Base-by-base conservation (phyloP, 2,888 invertebrate species). In the Serripes groenlandicus region DNA sequence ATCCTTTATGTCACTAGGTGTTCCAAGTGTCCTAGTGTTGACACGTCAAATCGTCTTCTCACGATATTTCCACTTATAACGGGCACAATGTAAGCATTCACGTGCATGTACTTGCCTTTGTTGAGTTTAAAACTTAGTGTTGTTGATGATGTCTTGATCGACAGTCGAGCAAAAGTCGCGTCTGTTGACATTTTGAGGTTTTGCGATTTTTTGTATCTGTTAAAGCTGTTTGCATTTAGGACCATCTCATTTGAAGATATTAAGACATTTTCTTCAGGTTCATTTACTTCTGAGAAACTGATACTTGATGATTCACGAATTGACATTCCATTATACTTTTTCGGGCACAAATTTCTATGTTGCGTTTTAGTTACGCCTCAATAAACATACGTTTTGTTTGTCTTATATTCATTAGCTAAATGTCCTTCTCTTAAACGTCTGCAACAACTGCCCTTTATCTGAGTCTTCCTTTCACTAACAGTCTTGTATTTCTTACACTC, bases 211-310 rank as follows among this genome's bases (percentile, higher is more conserved):
- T 35, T 54, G 64, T 52, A 7, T 60, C 56, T 56, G 64, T 71
- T 23, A 4, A 34, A 30, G 80, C 75, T 4, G 64, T 75, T 34
- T 80, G 70, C 71, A 75, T 75, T n/a, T 26, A 75, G 37, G 15
- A 74, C 62, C 52, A 23, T 42, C 23, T 74, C 74, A 64, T 35
- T 30, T 21, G 62, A 62, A n/a, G 66, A 75, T 21, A 66, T 23
- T 11, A 75, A 34, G 4, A 30, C 37, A 64, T 42, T 30, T 66
- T 62, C 73, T 18, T 30, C n/a, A 23, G 21, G 28, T 23, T 11
- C 49, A 49, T 49, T 49, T 21, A 21, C 21, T 49, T 49, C 49
- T 21, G 15, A 21, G 49, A 49, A 49, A 49, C 18, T 49, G 18
- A 71, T 28, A 71, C 54, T 26, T 26, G 56, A 42, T 54, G 26